Percentiles rank a stretch among this genome's conserved stretches.
These are phyloP conservation scores for Cheilosia scutellata DNA, from an alignment of 2,888 invertebrate genomes.

Conservation along the genomic window DNA sequence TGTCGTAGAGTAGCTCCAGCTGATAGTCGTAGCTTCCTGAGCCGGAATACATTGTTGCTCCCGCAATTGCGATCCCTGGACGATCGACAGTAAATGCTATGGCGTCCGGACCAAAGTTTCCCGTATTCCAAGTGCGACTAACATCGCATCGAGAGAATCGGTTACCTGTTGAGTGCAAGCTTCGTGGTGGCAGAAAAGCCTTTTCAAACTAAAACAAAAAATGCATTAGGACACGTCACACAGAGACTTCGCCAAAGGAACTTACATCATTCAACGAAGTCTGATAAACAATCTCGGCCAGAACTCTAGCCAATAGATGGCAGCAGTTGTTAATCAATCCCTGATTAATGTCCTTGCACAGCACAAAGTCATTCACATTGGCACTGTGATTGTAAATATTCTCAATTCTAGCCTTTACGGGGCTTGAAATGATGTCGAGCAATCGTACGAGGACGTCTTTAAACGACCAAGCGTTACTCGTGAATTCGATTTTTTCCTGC, in stretches of 20 bases:
- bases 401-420: constrained; percentile 87
- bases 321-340: constrained; percentile 89
- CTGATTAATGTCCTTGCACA: constrained; percentile 83
- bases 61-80: constrained; percentile 94
- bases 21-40: constrained; percentile 95
- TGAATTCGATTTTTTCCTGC: constrained; percentile 83
- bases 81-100: constrained; percentile 97
- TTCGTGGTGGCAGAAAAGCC: constrained; percentile 86
- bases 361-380: constrained; percentile 83
- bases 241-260: constrained; percentile 42
- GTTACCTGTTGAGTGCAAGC: constrained; percentile 93
- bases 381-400: constrained; percentile 82
- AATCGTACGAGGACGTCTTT: constrained; percentile 93
- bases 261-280: constrained; percentile 90
- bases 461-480: constrained; percentile 85
- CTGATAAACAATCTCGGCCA: constrained; percentile 94
- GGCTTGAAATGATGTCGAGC: constrained; percentile 92
- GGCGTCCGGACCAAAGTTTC: constrained; percentile 98
- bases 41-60: constrained; percentile 95
- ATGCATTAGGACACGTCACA: neutral
- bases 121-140: constrained; percentile 97
- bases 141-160: constrained; percentile 96
- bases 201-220: constrained; percentile 81
- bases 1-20: constrained; percentile 93
- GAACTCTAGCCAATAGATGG: constrained; percentile 91